Conservation (phyloP, 2,113 vertebrate genomes). For the Lophura nycthemera region DNA sequence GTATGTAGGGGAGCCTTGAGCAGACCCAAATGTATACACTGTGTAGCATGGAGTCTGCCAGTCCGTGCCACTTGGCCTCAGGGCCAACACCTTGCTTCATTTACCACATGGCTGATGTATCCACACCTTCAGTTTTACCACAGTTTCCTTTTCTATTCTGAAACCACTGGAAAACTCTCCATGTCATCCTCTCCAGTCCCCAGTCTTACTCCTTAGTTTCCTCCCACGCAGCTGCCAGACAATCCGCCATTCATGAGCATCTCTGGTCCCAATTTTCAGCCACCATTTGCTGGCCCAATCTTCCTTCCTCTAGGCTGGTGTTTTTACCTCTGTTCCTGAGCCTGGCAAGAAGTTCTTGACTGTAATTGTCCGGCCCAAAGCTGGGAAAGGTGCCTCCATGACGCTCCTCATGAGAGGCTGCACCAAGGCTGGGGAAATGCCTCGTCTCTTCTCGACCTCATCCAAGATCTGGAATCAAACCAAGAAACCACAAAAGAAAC, state of each 20-base stretch:
- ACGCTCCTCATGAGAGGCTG: constrained; percentile 98
- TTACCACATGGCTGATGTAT: neutral
- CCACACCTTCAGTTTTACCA: neutral
- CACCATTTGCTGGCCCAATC: neutral
- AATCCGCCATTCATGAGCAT: neutral
- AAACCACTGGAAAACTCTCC: neutral
- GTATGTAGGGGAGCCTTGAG: neutral
- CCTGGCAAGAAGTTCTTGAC: constrained; percentile 97
- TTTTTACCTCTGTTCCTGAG: constrained; percentile 93
- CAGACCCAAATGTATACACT: neutral
- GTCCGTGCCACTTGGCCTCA: neutral
- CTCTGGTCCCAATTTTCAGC: neutral
- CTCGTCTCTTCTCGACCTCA: constrained; percentile 94
- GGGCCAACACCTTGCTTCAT: neutral
- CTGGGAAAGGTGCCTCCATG: constrained; percentile 97
- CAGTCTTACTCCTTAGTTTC: neutral
- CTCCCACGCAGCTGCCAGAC: neutral
- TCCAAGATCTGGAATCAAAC: constrained; percentile 88
- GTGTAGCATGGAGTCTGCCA: neutral
- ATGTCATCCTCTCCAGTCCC: neutral
- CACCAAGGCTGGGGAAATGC: constrained; percentile 95
- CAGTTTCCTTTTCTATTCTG: neutral
- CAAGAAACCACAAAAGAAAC: neutral
- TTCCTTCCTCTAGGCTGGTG: neutral
- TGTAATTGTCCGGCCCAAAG: constrained; percentile 90